Base-by-base conservation (phyloP, 2,113 vertebrate genomes). In the Chloroceryle aenea region DNA sequence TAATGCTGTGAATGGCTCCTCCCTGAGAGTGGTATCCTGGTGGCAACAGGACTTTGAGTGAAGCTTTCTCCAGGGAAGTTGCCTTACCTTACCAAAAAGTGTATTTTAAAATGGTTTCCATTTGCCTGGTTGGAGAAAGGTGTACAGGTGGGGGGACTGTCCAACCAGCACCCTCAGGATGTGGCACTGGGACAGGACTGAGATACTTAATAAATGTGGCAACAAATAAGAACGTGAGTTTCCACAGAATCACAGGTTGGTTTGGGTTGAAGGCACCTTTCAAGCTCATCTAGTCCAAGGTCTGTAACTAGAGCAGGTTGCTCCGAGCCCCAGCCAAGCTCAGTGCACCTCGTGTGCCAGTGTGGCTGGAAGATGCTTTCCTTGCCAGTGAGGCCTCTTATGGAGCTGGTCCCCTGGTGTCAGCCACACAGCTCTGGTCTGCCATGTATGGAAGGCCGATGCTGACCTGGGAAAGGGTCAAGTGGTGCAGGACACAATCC, bases 11-110 rank as follows among this genome's bases (percentile, higher is more conserved):
- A 34, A 23, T 3, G 26, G 38, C 10, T 38, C 5, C 25, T 40
- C 12, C 3, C 25, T 10, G 34, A 4, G 40, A 29, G 32, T 2
- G 3, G 17, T 9, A 7, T n/a, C 26, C 36, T 45, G n/a, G 15
- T 20, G 58, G 10, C 22, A 18, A 2, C 0, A 1, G 9, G 67
- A 5, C 17, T 34, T 21, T 4, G 10, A 2, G 10, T 2, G 50
- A 18, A 48, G 45, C 5, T 66, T 56, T n/a, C 30, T 2, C 23
- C 1, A 1, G 42, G 27, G 5, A 63, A 36, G 15, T 1, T 43
- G 64, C 62, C 7, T 1, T 0, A 10, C 11, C 8, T 55, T 20
- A 4, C 5, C 17, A 11, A 9, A 59, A n/a, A 26, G 5, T 10
- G 5, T 7, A 4, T 22, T 64, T 50, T 5, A 9, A 67, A 77